Conservation (phyloP, 1,140 invertebrate species). For the Riptortus pedestris region DNA sequence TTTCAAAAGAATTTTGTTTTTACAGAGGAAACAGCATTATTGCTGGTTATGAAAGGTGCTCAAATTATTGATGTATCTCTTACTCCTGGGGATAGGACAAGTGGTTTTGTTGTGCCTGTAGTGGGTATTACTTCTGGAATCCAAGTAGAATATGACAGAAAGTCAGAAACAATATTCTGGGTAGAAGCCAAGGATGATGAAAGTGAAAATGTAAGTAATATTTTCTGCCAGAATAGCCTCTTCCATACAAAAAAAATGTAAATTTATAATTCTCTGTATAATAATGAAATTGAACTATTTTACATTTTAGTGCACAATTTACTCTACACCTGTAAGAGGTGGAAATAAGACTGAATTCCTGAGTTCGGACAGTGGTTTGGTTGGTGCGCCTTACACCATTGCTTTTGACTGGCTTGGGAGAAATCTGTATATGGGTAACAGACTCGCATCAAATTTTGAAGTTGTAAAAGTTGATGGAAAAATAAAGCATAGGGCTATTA, state of each 20-base stretch:
- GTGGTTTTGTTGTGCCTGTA: slow-evolving; percentile 73
- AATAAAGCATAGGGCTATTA: slow-evolving; percentile 68
- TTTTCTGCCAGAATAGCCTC: too few species aligned
- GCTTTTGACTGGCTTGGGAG: slow-evolving; percentile 94
- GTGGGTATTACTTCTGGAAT: slow-evolving; percentile 82
- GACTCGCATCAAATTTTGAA: slow-evolving; percentile 83
- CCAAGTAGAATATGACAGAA: slow-evolving; percentile 84
- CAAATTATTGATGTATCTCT: slow-evolving; percentile 78
- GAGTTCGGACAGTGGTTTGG: slow-evolving; percentile 62
- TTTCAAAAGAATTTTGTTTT: too few species aligned
- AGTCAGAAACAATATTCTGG: slow-evolving; percentile 73
- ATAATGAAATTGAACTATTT: too few species aligned
- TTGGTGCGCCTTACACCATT: slow-evolving; percentile 81
- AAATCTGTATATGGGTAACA: slow-evolving; percentile 90
- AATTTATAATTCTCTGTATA: too few species aligned
- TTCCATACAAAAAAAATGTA: too few species aligned
- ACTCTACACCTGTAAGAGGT: slow-evolving; percentile 69
- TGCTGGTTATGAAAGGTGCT: slow-evolving; percentile 82
- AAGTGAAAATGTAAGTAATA: slow-evolving; percentile 47
- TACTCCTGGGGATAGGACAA: slow-evolving; percentile 58
- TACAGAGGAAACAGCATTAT: slow-evolving; percentile 68
- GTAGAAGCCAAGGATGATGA: slow-evolving; percentile 58
- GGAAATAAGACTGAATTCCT: slow-evolving; percentile 81
- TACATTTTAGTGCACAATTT: slow-evolving; percentile 76
- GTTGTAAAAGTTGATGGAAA: slow-evolving; percentile 79